Evolutionary conservation across 1,140 invertebrate species (phyloP), one percentile per base, ranked within the genome.

Genomic region (Zaprionus camerounensis): DNA sequence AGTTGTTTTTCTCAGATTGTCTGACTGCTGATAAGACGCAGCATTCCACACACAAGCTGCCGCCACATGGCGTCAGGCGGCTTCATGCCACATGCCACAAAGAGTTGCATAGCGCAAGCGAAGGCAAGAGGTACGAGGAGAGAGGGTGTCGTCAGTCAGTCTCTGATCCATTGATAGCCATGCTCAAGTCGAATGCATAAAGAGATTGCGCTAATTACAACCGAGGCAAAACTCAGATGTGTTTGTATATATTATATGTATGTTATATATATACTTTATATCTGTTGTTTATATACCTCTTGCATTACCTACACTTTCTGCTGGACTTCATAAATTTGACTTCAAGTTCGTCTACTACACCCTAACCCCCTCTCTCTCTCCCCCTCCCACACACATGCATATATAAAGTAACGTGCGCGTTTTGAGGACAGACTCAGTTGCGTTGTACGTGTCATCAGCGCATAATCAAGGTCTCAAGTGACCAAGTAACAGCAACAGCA

Each of bases 21-120:
- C 71, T 75, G 66, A 59, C 66, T 24, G 56, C 38, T 75, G 72
- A 75, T 75, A 75, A 75, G 72, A 69, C 58, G 34, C 72, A 70
- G 34, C 72, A 75, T 75, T 70, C 72, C 72, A 20, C 49, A 62
- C 63, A 34, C 31, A 34, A 34, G 31, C 31, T 34, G 31, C 31
- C 31, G 66, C 41, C 62, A 57, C 70, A 56, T 75, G 72, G 72
- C 66, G 65, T 34, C 67, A 28, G 67, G 46, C 53, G 31, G 63
- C 71, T 34, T 9, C 31, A 34, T 11, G 31, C 31, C 31, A 69
- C 51, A 74, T 67, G 70, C 70, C 63, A 41, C 70, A 72, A 59
- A 44, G 41, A n/a, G 41, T 46, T 59, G 63, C 62, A 72, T 65
- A 71, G 65, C 53, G 49, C 5, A 9, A 22, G 17, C 3, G 20